phyloP scores from a whole-genome alignment of 2,113 vertebrate genomes.

The Rhinopomastus cyanomelas region DNA sequence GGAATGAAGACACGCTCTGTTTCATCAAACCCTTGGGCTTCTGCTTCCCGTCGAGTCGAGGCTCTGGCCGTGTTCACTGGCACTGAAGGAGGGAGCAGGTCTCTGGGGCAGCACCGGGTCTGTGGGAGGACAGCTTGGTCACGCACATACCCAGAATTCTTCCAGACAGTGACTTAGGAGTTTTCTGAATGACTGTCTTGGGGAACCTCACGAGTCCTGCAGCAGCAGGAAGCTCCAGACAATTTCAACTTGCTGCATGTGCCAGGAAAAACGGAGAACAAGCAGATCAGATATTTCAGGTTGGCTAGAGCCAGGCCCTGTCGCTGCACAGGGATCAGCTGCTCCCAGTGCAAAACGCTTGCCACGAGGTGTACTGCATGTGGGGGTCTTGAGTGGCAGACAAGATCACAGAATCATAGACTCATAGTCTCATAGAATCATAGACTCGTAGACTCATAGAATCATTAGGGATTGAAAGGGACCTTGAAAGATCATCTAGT shows the following conservation, averaged over 20 bases:
- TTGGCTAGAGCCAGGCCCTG: not conserved
- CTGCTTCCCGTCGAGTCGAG: not conserved
- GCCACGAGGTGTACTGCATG: not conserved
- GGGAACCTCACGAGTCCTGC: not conserved
- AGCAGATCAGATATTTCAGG: not conserved
- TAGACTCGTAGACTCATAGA: too few relatives aligned
- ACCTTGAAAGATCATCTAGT: too few relatives aligned
- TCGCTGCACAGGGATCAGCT: not conserved
- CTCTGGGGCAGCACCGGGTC: not conserved
- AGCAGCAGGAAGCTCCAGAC: constrained; percentile 4
- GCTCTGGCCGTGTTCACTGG: not conserved
- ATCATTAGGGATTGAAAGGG: too few relatives aligned
- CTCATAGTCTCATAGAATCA: too few relatives aligned
- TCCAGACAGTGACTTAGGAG: not conserved
- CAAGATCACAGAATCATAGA: too few relatives aligned
- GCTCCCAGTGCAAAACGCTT: constrained; percentile 2
- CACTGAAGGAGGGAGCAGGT: not conserved
- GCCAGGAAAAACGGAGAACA: constrained; percentile 18
- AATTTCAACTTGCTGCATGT: not conserved
- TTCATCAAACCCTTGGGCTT: not conserved
- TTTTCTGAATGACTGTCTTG: not conserved
- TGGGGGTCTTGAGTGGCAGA: constrained; percentile 8
- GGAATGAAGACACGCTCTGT: constrained; percentile 23
- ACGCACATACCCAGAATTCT: rapidly evolving
- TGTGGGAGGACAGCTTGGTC: not conserved